A percentile compares a stretch with the other conserved stretches of the same genome.
Evolutionary conservation across 2,888 invertebrate species (phyloP).

Genomic region (Lumbricus terrestris): DNA sequence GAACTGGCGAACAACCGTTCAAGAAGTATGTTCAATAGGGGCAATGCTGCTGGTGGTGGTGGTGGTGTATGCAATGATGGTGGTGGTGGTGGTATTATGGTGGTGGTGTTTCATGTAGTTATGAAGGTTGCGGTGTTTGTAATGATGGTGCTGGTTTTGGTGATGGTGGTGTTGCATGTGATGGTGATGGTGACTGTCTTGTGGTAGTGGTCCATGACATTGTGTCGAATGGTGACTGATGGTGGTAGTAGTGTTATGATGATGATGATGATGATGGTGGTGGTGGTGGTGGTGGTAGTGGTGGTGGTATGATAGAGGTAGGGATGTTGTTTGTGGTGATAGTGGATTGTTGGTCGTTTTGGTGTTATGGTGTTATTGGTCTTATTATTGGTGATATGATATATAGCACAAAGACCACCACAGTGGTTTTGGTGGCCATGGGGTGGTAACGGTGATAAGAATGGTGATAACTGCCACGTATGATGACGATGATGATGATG

Average conservation of each 20-base stretch:
- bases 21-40: slow-evolving; percentile 27
- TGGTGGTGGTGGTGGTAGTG: too few species aligned
- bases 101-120: neutral
- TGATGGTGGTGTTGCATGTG: neutral
- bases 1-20: slow-evolving; percentile 56
- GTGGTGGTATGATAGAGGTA: too few species aligned
- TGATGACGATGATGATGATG: too few species aligned
- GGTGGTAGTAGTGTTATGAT: neutral
- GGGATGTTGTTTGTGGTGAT: too few species aligned
- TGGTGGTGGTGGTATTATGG: neutral
- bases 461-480: too few species aligned
- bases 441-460: too few species aligned
- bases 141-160: neutral
- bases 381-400: too few species aligned
- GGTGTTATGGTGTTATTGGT: too few species aligned
- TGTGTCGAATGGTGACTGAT: neutral
- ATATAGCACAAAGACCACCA: too few species aligned
- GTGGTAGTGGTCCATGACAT: neutral
- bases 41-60: neutral
- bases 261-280: too few species aligned
- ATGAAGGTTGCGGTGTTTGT: neutral
- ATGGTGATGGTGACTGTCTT: neutral
- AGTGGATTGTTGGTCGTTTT: too few species aligned
- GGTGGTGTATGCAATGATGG: neutral
- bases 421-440: too few species aligned